A percentile compares a stretch with the other conserved stretches of the same genome.
Evolutionary conservation across 2,113 vertebrate species (phyloP).

Genomic region (Plecturocebus donacophilus): DNA sequence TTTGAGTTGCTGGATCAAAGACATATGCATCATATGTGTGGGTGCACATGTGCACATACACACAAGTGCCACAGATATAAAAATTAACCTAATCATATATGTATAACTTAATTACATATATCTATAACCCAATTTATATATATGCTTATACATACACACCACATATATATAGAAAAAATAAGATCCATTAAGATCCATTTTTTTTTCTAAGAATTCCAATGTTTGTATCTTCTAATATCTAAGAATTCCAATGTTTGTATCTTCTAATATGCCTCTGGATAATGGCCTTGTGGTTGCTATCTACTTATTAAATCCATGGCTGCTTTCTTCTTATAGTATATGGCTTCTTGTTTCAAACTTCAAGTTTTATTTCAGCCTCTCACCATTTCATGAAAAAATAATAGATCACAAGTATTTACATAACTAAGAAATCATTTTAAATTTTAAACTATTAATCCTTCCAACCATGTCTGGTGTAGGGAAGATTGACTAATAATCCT

Average conservation of each 20-base stretch:
- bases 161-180: too few species aligned
- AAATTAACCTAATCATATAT: not conserved
- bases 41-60: too few species aligned
- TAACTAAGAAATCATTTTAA: slow-evolving; percentile 63
- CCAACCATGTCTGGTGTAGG: not conserved
- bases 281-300: not conserved
- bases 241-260: not conserved
- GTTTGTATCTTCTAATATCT: not conserved
- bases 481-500: slow-evolving; percentile 70
- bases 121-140: too few species aligned
- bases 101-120: too few species aligned
- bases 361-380: not conserved
- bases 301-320: not conserved
- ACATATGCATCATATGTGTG: not conserved
- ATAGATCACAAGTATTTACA: slow-evolving; percentile 49
- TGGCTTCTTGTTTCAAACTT: slow-evolving; percentile 19
- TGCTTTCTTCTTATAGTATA: not conserved
- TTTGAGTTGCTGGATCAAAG: not conserved
- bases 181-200: not conserved
- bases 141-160: too few species aligned
- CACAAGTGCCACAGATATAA: not conserved
- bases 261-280: not conserved
- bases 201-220: not conserved
- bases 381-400: slow-evolving; percentile 27
- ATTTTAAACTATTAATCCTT: slow-evolving; percentile 48